Base-by-base conservation (phyloP, 1,140 invertebrate species). In the Zeugodacus cucurbitae region DNA sequence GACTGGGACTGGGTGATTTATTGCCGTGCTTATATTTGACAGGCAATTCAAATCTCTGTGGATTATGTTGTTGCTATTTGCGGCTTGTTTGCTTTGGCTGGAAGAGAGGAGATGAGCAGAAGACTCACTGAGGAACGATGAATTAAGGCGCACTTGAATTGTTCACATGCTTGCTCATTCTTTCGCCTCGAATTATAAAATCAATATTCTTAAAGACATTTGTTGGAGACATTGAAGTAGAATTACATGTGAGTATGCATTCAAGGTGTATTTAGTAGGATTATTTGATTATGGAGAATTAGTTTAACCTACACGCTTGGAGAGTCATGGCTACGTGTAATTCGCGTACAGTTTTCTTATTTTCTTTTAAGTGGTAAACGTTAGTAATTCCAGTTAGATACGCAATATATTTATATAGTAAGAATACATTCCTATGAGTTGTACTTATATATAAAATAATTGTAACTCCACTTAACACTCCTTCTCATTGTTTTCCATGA, bases 1-100 rank as follows among this genome's bases (percentile, higher is more conserved):
- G 29, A 29, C 34, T 82, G 8, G 41, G 22, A 41, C 2, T 41
- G 32, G 17, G 1, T 82, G 74, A 82, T 82, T 82, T 82, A 82
- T 82, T 82, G 70, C 74, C 37, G 14, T 48, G 26, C 74, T 82
- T 82, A 41, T 26, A 29, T 82, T 82, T 82, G 74, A 82, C 74
- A 82, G 37, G 74, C 74, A 59, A 59, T 59, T 59, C 58, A 59
- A 59, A 59, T 59, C 58, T 26, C 58, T 59, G 3, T 59, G 20
- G 58, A 26, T 48, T n/a, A n/a, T n/a, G n/a, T 82, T 82, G n/a
- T 82, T 82, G 22, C 4, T 10, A 82, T 48, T 48, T 48, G 3
- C 17, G 17, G n/a, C n/a, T 59, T 59, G n/a, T 26, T 59, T 59
- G 8, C 58, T 59, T 3, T 59, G 3, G n/a, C 58, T 59, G 5